These are phyloP conservation scores for Redunca redunca DNA, from an alignment of 2,113 vertebrate genomes.

Conservation along the genomic window DNA sequence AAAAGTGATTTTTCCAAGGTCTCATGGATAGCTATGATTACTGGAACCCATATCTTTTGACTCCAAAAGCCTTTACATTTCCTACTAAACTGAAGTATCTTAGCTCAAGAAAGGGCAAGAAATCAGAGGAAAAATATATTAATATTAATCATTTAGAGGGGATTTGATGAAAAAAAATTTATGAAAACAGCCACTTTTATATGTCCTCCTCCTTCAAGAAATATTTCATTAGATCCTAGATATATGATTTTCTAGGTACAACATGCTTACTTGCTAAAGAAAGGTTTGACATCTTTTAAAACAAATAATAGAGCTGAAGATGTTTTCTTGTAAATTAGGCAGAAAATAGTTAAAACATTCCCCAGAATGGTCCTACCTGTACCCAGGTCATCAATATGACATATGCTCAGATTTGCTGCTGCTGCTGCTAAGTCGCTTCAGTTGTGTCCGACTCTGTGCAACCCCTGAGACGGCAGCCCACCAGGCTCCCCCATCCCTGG, in stretches of 20 bases:
- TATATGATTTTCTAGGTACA: background rate
- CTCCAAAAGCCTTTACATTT: background rate
- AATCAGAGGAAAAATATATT: background rate
- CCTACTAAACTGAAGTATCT: background rate
- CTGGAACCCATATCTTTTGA: background rate
- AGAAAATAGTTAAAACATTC: conserved; percentile 40
- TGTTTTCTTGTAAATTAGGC: conserved; percentile 12
- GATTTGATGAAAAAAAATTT: background rate
- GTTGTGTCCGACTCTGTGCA: accelerated
- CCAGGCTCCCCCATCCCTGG: no score
- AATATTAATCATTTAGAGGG: background rate
- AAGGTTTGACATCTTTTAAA: conserved; percentile 16
- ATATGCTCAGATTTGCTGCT: background rate
- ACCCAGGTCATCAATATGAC: conserved; percentile 34
- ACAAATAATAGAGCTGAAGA: conserved; percentile 16
- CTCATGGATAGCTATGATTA: background rate
- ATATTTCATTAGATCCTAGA: background rate
- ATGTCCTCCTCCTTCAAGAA: background rate
- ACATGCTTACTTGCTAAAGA: conserved; percentile 7
- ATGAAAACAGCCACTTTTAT: background rate
- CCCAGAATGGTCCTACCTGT: conserved; percentile 10
- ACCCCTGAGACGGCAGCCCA: no score
- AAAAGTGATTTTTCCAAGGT: background rate
- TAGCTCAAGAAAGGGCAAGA: background rate
- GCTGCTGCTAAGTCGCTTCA: no score